phyloP scores from a whole-genome alignment of 1,140 invertebrate genomes.

The Zaprionus tsacasi region DNA sequence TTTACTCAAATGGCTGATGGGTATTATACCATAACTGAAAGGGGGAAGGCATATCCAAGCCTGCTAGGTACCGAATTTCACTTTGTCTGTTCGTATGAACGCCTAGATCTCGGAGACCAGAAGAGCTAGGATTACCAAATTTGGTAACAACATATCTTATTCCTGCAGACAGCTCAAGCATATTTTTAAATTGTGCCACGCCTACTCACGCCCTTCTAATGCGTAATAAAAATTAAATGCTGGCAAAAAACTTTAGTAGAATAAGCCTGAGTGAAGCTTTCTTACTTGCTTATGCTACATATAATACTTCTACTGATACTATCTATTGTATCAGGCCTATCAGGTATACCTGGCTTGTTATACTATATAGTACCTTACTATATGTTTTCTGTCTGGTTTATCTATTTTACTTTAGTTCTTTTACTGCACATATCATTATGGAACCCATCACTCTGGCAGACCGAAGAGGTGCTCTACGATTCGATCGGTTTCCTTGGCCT shows the following conservation, averaged over 20 bases:
- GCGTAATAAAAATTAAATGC: not conserved
- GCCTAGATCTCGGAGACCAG: not conserved
- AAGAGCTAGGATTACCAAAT: not conserved
- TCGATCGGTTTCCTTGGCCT: conserved; percentile 19
- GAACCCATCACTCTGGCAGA: not conserved
- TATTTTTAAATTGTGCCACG: not conserved
- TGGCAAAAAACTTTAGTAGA: not conserved
- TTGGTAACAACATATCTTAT: not conserved
- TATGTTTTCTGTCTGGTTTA: no score
- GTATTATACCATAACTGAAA: no score
- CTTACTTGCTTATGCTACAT: no score
- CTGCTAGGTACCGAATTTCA: no score
- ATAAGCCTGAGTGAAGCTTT: no score
- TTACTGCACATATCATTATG: not conserved
- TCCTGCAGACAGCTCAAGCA: not conserved
- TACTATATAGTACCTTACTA: no score
- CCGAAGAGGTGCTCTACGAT: not conserved
- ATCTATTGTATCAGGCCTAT: not conserved
- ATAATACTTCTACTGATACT: no score
- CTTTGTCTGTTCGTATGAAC: not conserved
- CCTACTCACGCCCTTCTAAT: not conserved
- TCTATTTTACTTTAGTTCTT: not conserved
- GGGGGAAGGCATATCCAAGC: no score
- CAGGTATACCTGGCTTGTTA: no score
- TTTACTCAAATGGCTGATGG: no score